phyloP scores from a whole-genome alignment of 2,888 invertebrate genomes.

The Aporophyla lueneburgensis region DNA sequence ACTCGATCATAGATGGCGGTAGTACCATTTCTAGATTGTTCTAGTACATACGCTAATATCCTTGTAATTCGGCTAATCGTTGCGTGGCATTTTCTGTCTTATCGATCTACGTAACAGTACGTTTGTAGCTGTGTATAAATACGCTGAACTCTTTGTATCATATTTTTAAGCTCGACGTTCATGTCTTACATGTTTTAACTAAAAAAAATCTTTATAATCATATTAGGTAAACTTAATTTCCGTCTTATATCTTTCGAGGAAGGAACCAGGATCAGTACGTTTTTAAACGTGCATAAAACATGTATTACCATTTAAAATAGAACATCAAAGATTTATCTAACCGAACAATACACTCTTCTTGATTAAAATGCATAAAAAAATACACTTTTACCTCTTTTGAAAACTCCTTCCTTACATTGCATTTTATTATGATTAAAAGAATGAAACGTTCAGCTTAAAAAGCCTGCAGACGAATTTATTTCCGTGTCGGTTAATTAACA shows the following conservation, averaged over 20 bases:
- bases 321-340: conserved; percentile 11
- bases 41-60: too few species aligned
- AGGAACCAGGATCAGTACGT: not conserved
- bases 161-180: not conserved
- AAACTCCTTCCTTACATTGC: conserved; percentile 15
- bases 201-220: not conserved
- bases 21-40: too few species aligned
- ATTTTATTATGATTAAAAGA: conserved; percentile 40
- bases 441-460: conserved; percentile 4
- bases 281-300: not conserved
- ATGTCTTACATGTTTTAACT: not conserved
- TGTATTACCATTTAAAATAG: not conserved
- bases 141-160: not conserved
- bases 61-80: too few species aligned
- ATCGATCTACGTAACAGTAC: too few species aligned
- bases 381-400: not conserved
- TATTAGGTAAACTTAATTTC: not conserved
- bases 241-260: not conserved
- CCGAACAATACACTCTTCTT: conserved; percentile 14
- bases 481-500: not conserved
- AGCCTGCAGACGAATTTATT: not conserved
- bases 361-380: conserved; percentile 52
- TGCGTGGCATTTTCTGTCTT: too few species aligned
- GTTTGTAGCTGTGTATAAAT: too few species aligned
- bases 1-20: too few species aligned